phyloP scores from a whole-genome alignment of 2,888 invertebrate species.

The Smittia aterrima region DNA sequence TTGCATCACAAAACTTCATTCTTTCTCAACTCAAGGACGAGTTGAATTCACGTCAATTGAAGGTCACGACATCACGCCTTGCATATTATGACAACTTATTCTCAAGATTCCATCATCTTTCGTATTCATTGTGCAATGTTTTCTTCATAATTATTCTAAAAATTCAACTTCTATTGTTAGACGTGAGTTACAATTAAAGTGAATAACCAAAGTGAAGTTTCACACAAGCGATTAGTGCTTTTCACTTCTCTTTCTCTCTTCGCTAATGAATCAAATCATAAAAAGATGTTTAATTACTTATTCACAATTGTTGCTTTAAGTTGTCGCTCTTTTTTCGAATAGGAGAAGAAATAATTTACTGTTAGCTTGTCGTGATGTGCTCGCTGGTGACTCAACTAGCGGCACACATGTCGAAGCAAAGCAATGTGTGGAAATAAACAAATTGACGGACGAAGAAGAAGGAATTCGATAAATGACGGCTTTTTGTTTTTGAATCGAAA shows the following conservation, averaged over 20 bases:
- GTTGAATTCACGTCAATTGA: background rate
- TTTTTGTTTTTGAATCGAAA: too few relatives aligned
- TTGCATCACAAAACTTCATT: too few relatives aligned
- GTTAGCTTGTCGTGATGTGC: background rate
- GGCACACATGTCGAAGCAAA: background rate
- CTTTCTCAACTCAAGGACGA: background rate
- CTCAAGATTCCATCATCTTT: background rate
- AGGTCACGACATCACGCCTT: background rate
- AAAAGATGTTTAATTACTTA: too few relatives aligned
- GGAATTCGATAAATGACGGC: too few relatives aligned
- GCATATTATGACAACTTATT: background rate
- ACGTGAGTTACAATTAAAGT: background rate
- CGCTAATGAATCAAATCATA: too few relatives aligned
- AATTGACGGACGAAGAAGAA: too few relatives aligned
- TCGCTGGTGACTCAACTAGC: background rate
- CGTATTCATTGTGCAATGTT: background rate
- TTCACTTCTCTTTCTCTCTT: too few relatives aligned
- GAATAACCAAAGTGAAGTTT: background rate
- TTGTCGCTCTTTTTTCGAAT: background rate
- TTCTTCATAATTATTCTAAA: background rate
- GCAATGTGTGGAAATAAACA: background rate
- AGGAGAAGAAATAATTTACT: background rate
- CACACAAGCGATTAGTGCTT: too few relatives aligned
- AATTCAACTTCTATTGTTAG: background rate
- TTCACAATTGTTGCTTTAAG: slow-evolving; percentile 29